phyloP scores from a whole-genome alignment of 2,888 invertebrate genomes.

The Papilio gigon region DNA sequence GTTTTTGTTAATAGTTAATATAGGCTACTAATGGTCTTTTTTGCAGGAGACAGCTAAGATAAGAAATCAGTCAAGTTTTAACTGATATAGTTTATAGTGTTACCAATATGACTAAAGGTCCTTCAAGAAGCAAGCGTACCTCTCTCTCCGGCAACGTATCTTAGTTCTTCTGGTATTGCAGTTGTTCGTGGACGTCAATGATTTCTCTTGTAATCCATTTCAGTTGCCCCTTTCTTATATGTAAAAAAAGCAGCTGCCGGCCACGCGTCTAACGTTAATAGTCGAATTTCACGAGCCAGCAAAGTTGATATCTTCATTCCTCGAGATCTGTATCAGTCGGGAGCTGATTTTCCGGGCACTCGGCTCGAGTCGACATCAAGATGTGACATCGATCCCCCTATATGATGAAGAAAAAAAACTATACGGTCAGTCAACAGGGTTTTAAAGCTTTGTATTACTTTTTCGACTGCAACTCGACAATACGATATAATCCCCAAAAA shows the following conservation, averaged over 20 bases:
- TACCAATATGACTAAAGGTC: no score
- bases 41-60: no score
- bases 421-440: constrained; percentile 74
- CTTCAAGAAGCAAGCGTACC: no score
- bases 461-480: constrained; percentile 73
- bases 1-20: no score
- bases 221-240: no score
- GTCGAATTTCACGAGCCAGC: constrained; percentile 69
- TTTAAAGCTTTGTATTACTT: constrained; percentile 66
- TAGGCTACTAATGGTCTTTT: no score
- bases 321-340: constrained; percentile 46
- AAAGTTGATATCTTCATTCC: constrained; percentile 56
- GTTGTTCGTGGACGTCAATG: no score
- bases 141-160: no score
- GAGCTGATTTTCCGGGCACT: constrained; percentile 51
- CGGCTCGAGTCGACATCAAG: constrained; percentile 54
- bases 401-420: constrained; percentile 56
- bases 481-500: constrained; percentile 79
- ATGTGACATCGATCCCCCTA: constrained; percentile 64
- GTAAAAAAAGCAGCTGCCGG: constrained; percentile 45
- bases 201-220: no score
- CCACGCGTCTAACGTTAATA: constrained; percentile 46
- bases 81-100: no score
- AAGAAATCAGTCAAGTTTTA: no score
- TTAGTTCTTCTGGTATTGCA: no score